phyloP scores from a whole-genome alignment of 2,888 invertebrate species.

The Pachydiplax longipennis region DNA sequence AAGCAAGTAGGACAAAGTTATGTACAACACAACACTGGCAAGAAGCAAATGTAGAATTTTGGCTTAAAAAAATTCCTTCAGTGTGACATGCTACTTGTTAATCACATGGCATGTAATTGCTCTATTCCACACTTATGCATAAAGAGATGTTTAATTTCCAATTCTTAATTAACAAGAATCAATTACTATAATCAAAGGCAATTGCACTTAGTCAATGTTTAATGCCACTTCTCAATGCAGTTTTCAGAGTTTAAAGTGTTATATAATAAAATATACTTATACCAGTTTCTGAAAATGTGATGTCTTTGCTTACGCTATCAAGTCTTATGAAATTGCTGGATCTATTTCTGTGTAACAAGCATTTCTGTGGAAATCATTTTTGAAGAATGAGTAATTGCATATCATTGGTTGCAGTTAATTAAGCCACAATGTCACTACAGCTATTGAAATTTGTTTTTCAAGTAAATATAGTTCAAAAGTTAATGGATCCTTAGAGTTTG shows the following conservation, averaged over 20 bases:
- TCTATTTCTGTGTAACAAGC: neutral
- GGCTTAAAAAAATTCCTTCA: slow-evolving; percentile 9
- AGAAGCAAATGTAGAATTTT: neutral
- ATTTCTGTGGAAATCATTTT: neutral
- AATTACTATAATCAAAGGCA: neutral
- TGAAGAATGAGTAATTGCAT: slow-evolving; percentile 1
- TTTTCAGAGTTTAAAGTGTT: slow-evolving; percentile 22
- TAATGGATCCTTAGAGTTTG: too few relatives aligned
- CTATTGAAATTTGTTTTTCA: neutral
- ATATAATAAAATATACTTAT: neutral
- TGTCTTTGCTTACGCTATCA: slow-evolving; percentile 21
- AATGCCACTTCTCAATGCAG: neutral
- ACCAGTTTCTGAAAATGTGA: neutral
- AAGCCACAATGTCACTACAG: neutral
- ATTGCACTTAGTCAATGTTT: slow-evolving; percentile 23
- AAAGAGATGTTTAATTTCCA: slow-evolving; percentile 16
- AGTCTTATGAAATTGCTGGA: slow-evolving; percentile 12
- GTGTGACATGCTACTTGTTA: neutral
- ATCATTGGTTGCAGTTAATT: slow-evolving; percentile 8
- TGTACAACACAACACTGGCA: slow-evolving; percentile 4
- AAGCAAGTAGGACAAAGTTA: neutral
- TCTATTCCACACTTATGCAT: slow-evolving; percentile 7
- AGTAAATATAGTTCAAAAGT: neutral
- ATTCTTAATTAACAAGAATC: neutral
- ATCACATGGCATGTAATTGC: slow-evolving; percentile 15